Conservation (phyloP, 1,140 invertebrate species). For the Leptoteleia sp. region DNA sequence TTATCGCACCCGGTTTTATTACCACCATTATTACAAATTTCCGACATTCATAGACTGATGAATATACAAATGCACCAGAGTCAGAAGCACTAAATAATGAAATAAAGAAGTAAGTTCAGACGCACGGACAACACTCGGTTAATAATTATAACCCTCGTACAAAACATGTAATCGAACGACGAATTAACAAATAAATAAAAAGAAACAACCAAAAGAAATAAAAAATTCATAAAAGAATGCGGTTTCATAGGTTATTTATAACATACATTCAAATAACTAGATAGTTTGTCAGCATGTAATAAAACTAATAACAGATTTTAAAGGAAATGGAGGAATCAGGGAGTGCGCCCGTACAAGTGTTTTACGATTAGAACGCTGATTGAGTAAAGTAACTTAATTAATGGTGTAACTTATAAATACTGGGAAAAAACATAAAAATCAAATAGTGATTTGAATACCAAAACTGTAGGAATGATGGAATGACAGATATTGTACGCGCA, state of each 20-base stretch:
- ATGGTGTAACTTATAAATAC: slow-evolving; percentile 76
- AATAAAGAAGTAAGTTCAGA: slow-evolving; percentile 43
- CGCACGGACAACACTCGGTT: slow-evolving; percentile 73
- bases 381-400: slow-evolving; percentile 66
- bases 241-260: slow-evolving; percentile 76
- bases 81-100: slow-evolving; percentile 57
- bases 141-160: slow-evolving; percentile 75
- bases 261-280: slow-evolving; percentile 76
- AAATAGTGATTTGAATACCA: slow-evolving; percentile 74
- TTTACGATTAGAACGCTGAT: slow-evolving; percentile 73
- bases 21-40: slow-evolving; percentile 43
- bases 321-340: slow-evolving; percentile 52
- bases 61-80: slow-evolving; percentile 59
- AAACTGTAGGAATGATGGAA: slow-evolving; percentile 73
- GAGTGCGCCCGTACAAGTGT: slow-evolving; percentile 66
- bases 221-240: slow-evolving; percentile 67
- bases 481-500: slow-evolving; percentile 67
- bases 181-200: slow-evolving; percentile 59
- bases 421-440: slow-evolving; percentile 72
- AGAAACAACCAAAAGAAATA: slow-evolving; percentile 31
- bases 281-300: slow-evolving; percentile 74
- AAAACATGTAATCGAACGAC: slow-evolving; percentile 75
- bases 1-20: slow-evolving; percentile 33
- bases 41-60: slow-evolving; percentile 56
- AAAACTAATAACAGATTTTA: slow-evolving; percentile 71